Evolutionary conservation across 2,888 invertebrate genomes (phyloP).

Genomic region (Habroteleia sp.): DNA sequence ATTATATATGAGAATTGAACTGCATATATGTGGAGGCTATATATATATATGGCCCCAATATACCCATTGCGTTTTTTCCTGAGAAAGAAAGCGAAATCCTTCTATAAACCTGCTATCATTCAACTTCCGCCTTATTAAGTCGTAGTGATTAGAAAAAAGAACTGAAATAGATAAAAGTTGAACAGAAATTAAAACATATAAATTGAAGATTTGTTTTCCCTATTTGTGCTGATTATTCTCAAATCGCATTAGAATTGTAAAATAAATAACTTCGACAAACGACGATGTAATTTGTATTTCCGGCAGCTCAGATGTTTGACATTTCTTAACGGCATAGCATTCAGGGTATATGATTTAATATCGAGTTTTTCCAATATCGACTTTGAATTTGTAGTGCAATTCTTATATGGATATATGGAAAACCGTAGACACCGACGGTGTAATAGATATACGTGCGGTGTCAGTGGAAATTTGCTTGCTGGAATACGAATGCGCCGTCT

Average conservation of each 20-base stretch:
- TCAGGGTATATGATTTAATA: slow-evolving; percentile 58
- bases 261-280: slow-evolving; percentile 35
- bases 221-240: slow-evolving; percentile 2
- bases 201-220: too few species aligned
- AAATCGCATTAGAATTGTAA: slow-evolving; percentile 35
- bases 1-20: too few species aligned
- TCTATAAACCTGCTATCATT: too few species aligned
- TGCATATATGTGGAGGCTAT: too few species aligned
- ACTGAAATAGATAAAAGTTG: too few species aligned
- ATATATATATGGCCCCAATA: too few species aligned
- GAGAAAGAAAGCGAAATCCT: too few species aligned
- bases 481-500: slow-evolving; percentile 61
- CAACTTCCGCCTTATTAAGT: too few species aligned
- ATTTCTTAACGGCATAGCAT: slow-evolving; percentile 57
- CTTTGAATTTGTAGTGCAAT: slow-evolving; percentile 61
- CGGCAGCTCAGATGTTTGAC: slow-evolving; percentile 47
- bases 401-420: slow-evolving; percentile 43
- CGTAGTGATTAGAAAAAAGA: too few species aligned
- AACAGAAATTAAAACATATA: too few species aligned
- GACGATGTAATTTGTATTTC: slow-evolving; percentile 42
- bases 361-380: slow-evolving; percentile 61
- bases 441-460: slow-evolving; percentile 57
- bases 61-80: too few species aligned
- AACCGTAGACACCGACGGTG: slow-evolving; percentile 54
- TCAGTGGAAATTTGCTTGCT: slow-evolving; percentile 49